Conservation (phyloP, 1,140 invertebrate species). For the Aphelenchoides fujianensis region DNA sequence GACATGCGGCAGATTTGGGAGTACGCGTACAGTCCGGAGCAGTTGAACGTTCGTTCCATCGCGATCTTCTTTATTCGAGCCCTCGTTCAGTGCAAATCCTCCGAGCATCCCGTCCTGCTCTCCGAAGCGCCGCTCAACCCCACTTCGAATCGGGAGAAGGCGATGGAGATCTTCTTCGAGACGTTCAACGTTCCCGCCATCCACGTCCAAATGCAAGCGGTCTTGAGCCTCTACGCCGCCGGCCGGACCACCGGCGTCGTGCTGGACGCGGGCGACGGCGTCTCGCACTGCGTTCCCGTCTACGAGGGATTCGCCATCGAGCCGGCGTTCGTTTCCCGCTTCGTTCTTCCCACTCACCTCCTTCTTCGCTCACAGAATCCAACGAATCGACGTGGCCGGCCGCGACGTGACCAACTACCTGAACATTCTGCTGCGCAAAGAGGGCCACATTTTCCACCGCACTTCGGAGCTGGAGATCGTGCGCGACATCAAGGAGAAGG, state of each 20-base stretch:
- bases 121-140: slow-evolving; percentile 98
- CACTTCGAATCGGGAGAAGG: slow-evolving; percentile 87
- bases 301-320: slow-evolving; percentile 99
- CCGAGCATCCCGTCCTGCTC: slow-evolving; percentile 95
- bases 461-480: slow-evolving; percentile 98
- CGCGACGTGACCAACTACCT: slow-evolving; percentile 91
- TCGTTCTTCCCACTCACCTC: slow-evolving; percentile 1
- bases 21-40: slow-evolving; percentile 79
- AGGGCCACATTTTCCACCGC: slow-evolving; percentile 91
- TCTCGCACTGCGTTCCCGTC: slow-evolving; percentile 97
- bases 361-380: slow-evolving; percentile 72
- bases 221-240: slow-evolving; percentile 83
- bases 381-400: slow-evolving; percentile 94
- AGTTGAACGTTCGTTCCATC: slow-evolving; percentile 66
- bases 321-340: slow-evolving; percentile 68
- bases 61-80: neutral
- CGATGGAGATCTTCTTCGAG: slow-evolving; percentile 98
- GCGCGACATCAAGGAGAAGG: slow-evolving; percentile 82
- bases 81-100: slow-evolving; percentile 85
- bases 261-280: slow-evolving; percentile 93
- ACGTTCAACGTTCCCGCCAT: slow-evolving; percentile 97
- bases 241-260: slow-evolving; percentile 96
- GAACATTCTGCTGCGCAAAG: slow-evolving; percentile 83
- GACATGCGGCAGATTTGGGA: slow-evolving; percentile 99
- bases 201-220: slow-evolving; percentile 98